These are phyloP conservation scores for Ethmia dodecea DNA, from an alignment of 2,888 invertebrate genomes.

Conservation along the genomic window DNA sequence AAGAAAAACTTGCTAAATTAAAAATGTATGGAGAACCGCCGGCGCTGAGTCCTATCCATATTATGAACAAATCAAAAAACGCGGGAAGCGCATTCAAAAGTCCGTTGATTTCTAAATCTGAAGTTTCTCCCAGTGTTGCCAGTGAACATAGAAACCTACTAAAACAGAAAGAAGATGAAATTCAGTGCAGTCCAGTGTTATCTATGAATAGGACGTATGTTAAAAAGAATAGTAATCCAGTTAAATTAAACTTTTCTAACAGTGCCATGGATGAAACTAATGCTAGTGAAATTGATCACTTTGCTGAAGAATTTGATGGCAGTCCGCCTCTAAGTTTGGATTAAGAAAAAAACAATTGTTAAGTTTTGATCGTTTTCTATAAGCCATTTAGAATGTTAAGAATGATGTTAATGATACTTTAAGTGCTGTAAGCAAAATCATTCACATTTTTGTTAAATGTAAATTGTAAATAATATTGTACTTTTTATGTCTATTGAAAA, in stretches of 20 bases:
- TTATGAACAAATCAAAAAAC: conserved; percentile 50
- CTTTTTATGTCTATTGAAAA: too few species aligned
- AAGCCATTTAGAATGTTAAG: too few species aligned
- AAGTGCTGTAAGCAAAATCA: too few species aligned
- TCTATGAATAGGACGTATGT: conserved; percentile 39
- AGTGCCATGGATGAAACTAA: conserved; percentile 23
- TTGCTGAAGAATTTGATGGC: conserved; percentile 58
- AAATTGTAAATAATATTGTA: too few species aligned
- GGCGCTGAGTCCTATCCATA: conserved; percentile 66
- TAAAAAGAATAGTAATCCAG: conserved; percentile 43
- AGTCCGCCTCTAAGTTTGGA: conserved; percentile 68
- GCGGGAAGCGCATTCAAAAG: conserved; percentile 56
- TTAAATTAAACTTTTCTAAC: conserved; percentile 40
- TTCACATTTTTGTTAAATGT: too few species aligned
- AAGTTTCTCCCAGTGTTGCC: conserved; percentile 28
- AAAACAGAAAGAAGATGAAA: conserved; percentile 21
- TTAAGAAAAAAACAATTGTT: too few species aligned
- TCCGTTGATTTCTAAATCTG: conserved; percentile 37
- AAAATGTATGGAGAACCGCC: conserved; percentile 76
- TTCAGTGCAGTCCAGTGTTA: conserved; percentile 37
- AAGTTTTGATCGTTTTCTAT: too few species aligned
- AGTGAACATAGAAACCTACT: conserved; percentile 13
- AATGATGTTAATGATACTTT: too few species aligned
- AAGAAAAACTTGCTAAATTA: conserved; percentile 67
- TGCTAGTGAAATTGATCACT: conserved; percentile 39